These are phyloP conservation scores for Chromobotia macracanthus DNA, from an alignment of 2,797 vertebrate species.

Conservation along the genomic window DNA sequence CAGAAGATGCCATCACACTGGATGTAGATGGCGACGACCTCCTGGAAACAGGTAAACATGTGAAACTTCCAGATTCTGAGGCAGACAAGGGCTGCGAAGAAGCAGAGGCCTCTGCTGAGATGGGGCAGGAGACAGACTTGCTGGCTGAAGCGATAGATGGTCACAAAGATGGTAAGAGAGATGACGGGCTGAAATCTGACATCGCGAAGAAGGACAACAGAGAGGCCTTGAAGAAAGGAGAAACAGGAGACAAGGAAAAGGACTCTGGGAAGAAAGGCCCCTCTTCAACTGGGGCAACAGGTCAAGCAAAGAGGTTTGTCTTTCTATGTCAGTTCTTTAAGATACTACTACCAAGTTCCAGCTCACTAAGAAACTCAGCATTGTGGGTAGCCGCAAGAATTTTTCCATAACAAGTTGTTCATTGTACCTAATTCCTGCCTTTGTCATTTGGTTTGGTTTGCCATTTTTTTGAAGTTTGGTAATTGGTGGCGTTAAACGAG, in stretches of 20 bases:
- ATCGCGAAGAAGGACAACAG: constrained; percentile 92
- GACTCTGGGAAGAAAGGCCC: constrained; percentile 99
- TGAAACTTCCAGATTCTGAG: constrained; percentile 99
- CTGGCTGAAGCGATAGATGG: constrained; percentile 86
- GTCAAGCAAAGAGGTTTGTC: constrained; percentile 99
- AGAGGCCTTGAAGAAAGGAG: constrained; percentile 95
- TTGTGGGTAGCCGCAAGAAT: constrained; percentile 99
- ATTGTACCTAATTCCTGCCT: constrained; percentile 92
- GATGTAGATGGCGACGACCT: constrained; percentile 99
- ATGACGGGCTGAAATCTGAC: constrained; percentile 90
- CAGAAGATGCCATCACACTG: constrained; percentile 99
- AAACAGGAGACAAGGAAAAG: constrained; percentile 99
- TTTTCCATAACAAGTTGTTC: constrained; percentile 75
- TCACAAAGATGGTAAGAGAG: constrained; percentile 96
- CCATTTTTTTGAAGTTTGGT: constrained; percentile 80
- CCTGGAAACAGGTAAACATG: constrained; percentile 99
- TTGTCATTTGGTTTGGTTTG: constrained; percentile 74
- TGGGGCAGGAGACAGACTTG: constrained; percentile 87
- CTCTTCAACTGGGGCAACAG: constrained; percentile 96
- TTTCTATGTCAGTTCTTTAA: constrained; percentile 99
- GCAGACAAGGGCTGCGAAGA: constrained; percentile 91
- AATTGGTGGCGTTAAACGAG: constrained; percentile 81
- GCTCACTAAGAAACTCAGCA: constrained; percentile 96
- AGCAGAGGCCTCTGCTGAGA: constrained; percentile 87
- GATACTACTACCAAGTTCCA: constrained; percentile 87